Percentiles rank a stretch among this genome's conserved stretches.
phyloP scores from a whole-genome alignment of 2,888 invertebrate species.

The Pelosia muscerda region DNA sequence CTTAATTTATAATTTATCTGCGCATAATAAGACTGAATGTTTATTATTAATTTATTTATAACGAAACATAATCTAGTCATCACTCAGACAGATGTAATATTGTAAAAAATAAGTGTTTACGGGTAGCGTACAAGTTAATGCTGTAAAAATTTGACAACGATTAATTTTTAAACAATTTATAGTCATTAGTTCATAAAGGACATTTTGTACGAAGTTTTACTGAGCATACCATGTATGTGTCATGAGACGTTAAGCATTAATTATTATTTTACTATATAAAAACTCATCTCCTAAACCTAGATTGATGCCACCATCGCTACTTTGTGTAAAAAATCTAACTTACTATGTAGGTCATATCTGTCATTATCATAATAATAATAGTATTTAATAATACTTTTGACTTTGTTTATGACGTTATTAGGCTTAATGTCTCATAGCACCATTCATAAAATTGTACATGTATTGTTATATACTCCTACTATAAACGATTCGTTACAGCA shows the following conservation, averaged over 20 bases:
- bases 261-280: background rate
- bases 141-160: conserved; percentile 77
- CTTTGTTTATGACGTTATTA: background rate
- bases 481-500: conserved; percentile 53
- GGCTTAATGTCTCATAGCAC: conserved; percentile 27
- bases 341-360: background rate
- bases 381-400: background rate
- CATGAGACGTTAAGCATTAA: conserved; percentile 21
- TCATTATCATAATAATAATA: too few species aligned
- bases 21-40: conserved; percentile 60
- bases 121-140: conserved; percentile 56
- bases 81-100: conserved; percentile 41
- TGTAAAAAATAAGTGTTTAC: conserved; percentile 51
- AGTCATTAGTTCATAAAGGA: conserved; percentile 50
- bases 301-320: background rate
- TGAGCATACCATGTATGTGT: conserved; percentile 36
- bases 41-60: conserved; percentile 50
- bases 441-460: conserved; percentile 46
- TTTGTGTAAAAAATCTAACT: background rate
- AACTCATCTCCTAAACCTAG: background rate
- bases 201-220: conserved; percentile 69
- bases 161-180: conserved; percentile 55
- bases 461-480: conserved; percentile 53
- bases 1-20: conserved; percentile 47
- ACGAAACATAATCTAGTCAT: conserved; percentile 50